Conservation (phyloP, 2,797 vertebrate species). For the Lacerta bilineata region DNA sequence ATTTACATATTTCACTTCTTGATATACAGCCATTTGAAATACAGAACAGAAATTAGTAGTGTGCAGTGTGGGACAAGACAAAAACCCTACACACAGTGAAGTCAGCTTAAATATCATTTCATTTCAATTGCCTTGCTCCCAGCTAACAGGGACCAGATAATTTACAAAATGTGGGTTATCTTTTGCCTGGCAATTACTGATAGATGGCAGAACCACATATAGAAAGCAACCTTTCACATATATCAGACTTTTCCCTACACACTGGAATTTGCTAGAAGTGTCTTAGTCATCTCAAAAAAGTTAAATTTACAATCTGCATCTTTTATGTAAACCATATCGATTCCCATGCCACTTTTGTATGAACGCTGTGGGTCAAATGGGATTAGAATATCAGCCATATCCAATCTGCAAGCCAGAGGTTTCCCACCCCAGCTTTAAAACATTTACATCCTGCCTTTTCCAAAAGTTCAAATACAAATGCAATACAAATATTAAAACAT, state of each 20-base stretch:
- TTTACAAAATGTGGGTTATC: neutral
- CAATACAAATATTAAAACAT: neutral
- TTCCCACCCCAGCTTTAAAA: neutral
- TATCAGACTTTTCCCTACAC: neutral
- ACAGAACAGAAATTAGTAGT: neutral
- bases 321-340: neutral
- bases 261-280: neutral
- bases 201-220: neutral
- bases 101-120: neutral
- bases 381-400: too few species aligned
- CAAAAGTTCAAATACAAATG: neutral
- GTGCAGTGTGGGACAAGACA: accelerated
- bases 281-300: neutral
- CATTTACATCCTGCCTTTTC: neutral
- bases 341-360: neutral
- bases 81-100: neutral
- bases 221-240: neutral
- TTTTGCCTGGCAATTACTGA: neutral
- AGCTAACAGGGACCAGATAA: neutral
- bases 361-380: too few species aligned
- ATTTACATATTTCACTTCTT: neutral
- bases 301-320: neutral
- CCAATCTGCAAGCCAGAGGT: too few species aligned
- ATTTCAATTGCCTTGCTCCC: neutral
- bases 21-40: neutral